Evolutionary conservation across 1,140 invertebrate genomes (phyloP), one percentile per base, ranked within the genome.

Genomic region (Camponotus pennsylvanicus): DNA sequence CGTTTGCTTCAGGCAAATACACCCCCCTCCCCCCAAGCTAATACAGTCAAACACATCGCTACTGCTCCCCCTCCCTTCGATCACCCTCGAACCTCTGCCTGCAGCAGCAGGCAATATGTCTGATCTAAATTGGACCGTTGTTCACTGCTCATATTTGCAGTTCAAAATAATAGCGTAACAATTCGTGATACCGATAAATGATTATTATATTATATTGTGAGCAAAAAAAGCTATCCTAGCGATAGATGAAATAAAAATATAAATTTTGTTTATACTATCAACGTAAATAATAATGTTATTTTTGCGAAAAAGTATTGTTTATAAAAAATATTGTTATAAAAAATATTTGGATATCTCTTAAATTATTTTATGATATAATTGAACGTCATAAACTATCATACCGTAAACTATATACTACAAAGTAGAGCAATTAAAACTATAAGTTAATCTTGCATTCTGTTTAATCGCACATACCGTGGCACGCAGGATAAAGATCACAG

Each of bases 1-100:
- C 87, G 93, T 94, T 95, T 94, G 89, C 92, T 85, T 27, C 45
- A 63, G 77, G 90, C 90, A 93, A 95, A 94, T 90, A 94, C 69
- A 70, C 85, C 77, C 49, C 45, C 49, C 15, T 0, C 3, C 27
- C 55, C 42, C 42, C 42, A 11, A 79, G 86, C 73, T 93, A 93
- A 93, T 93, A 92, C 90, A 88, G 75, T 90, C 92, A 92, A 93
- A 93, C 88, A 92, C 83, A 88, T 88, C 37, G 40, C 55, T 9
- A 21, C 37, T 32, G 13, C 49, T 32, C 6, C 63, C 37, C 18
- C 40, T 18, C 13, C 34, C 15, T n/a, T 27, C 57, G 27, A 42
- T 64, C 59, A 61, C 55, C 63, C 79, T 73, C 52, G 49, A 82
- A 82, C 40, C 55, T 61, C 11, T 21, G 79, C 55, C n/a, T 83